Percentiles rank a stretch among this genome's conserved stretches.
These are phyloP conservation scores for Triplophysa dalaica DNA, from an alignment of 2,113 vertebrate species.

Conservation along the genomic window DNA sequence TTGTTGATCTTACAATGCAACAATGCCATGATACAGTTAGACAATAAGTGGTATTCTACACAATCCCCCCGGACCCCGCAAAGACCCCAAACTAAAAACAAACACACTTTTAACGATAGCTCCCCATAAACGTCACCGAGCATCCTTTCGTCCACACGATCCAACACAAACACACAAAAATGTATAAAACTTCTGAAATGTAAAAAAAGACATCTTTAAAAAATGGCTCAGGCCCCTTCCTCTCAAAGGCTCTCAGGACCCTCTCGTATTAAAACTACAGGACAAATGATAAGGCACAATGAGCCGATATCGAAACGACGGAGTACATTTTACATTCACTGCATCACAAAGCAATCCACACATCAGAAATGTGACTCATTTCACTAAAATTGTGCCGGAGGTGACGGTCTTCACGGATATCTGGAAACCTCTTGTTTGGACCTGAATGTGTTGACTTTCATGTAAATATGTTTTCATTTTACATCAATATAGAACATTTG, in stretches of 20 bases:
- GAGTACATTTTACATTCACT: conserved; percentile 34
- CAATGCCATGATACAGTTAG: conserved; percentile 27
- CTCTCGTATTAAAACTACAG: conserved; percentile 60
- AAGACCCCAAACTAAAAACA: conserved; percentile 25
- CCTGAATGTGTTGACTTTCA: no score
- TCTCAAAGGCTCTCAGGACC: conserved; percentile 43
- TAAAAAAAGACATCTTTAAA: conserved; percentile 50
- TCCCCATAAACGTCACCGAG: conserved; percentile 17
- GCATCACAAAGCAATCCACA: conserved; percentile 37
- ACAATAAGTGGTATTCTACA: conserved; percentile 21
- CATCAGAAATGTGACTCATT: conserved; percentile 26
- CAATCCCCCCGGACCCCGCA: background rate
- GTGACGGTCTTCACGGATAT: no score
- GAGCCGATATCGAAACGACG: conserved; percentile 47
- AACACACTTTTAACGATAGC: conserved; percentile 28
- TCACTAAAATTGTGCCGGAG: background rate
- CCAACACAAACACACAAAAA: conserved; percentile 50
- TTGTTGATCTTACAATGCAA: conserved; percentile 26
- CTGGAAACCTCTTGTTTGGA: no score
- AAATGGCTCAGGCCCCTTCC: conserved; percentile 21
- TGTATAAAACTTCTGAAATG: conserved; percentile 54
- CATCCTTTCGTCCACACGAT: background rate
- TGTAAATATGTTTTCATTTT: no score
- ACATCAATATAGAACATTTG: no score
- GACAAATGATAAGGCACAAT: conserved; percentile 77